These are phyloP conservation scores for Acropternis orthonyx DNA, from an alignment of 2,797 vertebrate species.

Conservation along the genomic window DNA sequence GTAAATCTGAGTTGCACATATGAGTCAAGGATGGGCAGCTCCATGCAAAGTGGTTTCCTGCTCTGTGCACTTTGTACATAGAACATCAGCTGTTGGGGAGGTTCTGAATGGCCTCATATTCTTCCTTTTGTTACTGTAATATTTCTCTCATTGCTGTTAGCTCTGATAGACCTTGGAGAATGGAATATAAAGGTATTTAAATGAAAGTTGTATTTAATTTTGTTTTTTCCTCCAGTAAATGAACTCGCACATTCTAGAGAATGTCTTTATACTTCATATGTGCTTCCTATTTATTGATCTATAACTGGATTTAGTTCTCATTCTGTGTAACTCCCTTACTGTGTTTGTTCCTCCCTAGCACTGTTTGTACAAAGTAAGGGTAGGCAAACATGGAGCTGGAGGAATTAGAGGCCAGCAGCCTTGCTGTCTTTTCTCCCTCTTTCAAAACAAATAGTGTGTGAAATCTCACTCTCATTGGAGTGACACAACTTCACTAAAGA, in stretches of 20 bases:
- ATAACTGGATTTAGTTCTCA: not conserved
- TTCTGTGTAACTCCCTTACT: not conserved
- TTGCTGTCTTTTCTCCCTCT: not conserved
- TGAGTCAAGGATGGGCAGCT: not conserved
- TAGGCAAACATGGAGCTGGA: not conserved
- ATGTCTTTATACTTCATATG: not conserved
- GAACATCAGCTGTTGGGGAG: not conserved
- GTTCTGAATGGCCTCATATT: not conserved
- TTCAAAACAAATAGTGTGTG: not conserved
- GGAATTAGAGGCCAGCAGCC: not conserved
- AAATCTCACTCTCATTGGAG: not conserved
- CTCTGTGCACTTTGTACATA: not conserved
- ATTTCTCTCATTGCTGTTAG: not conserved
- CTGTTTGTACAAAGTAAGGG: not conserved
- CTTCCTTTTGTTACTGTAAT: not conserved
- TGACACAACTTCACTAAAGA: not conserved
- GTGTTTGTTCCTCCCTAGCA: not conserved
- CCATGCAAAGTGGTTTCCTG: not conserved
- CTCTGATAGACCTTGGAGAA: not conserved
- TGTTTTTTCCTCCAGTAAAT: not conserved
- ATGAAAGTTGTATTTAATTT: not conserved
- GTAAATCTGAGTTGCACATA: not conserved
- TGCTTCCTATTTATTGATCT: not conserved
- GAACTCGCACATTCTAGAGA: not conserved
- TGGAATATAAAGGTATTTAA: not conserved